These are phyloP conservation scores for Hippocampus guttulatus DNA, from an alignment of 2,113 vertebrate species.

Conservation along the genomic window DNA sequence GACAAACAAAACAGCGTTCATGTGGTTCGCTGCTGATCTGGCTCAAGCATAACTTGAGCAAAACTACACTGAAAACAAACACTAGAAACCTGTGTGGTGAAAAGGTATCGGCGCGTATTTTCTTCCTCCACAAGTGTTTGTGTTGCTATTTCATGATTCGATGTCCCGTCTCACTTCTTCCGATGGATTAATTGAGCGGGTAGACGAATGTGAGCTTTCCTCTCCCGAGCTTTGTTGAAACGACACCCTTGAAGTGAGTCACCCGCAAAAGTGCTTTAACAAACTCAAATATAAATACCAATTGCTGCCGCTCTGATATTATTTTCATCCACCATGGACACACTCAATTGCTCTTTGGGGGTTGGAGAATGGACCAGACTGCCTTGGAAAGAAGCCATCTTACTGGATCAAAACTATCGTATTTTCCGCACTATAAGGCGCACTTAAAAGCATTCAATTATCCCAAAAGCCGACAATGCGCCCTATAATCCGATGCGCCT, in stretches of 20 bases:
- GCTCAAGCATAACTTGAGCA: not conserved
- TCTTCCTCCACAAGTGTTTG: not conserved
- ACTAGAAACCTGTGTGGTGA: not conserved
- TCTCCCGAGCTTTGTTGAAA: slow-evolving; percentile 53
- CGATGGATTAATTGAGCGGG: slow-evolving; percentile 49
- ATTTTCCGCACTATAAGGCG: no score
- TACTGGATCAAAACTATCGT: no score
- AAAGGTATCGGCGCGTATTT: not conserved
- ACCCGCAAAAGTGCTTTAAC: slow-evolving; percentile 20
- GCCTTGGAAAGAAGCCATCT: not conserved
- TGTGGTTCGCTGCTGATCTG: not conserved
- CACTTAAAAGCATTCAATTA: no score
- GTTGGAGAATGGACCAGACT: slow-evolving; percentile 12
- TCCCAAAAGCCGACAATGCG: no score
- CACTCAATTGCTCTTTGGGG: slow-evolving; percentile 16
- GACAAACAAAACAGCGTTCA: not conserved
- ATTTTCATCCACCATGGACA: slow-evolving; percentile 40
- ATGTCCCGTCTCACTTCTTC: slow-evolving; percentile 7
- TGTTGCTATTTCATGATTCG: not conserved
- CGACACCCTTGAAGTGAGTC: slow-evolving; percentile 42
- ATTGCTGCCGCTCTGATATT: slow-evolving; percentile 41
- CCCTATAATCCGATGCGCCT: no score
- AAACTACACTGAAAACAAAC: no score
- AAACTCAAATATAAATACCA: slow-evolving; percentile 32
- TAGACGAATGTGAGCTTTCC: slow-evolving; percentile 61